A percentile compares a stretch with the other conserved stretches of the same genome.
These are phyloP conservation scores for Siphonodentalium dalli DNA, from an alignment of 2,888 invertebrate genomes.

Conservation along the genomic window DNA sequence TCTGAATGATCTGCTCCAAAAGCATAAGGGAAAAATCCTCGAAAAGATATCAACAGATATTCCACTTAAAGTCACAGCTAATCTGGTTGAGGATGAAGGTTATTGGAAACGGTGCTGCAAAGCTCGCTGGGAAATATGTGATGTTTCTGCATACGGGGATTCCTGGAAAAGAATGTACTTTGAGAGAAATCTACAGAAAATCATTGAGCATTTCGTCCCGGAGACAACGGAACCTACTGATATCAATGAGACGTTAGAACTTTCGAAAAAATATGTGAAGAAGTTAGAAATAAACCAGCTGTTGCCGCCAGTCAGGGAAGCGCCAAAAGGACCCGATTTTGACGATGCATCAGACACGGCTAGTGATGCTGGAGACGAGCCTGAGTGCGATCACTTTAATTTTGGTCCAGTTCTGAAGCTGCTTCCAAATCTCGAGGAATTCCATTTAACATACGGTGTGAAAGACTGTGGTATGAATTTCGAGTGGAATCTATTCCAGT, in stretches of 20 bases:
- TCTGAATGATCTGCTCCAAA: constrained; percentile 54
- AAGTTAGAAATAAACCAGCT: constrained; percentile 60
- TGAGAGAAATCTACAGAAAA: constrained; percentile 62
- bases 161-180: constrained; percentile 66
- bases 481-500: constrained; percentile 66
- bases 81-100: constrained; percentile 62
- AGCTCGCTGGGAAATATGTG: constrained; percentile 62
- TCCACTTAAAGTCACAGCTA: constrained; percentile 64
- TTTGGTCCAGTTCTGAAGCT: constrained; percentile 57
- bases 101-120: constrained; percentile 65
- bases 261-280: constrained; percentile 60
- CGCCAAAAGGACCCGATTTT: constrained; percentile 56
- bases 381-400: constrained; percentile 64
- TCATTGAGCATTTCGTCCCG: constrained; percentile 64
- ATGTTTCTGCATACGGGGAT: constrained; percentile 57
- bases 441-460: constrained; percentile 64
- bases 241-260: constrained; percentile 53
- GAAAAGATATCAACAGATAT: constrained; percentile 58
- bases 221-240: constrained; percentile 56
- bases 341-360: constrained; percentile 60
- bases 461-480: constrained; percentile 67
- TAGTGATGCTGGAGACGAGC: constrained; percentile 61
- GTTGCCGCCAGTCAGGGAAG: constrained; percentile 62
- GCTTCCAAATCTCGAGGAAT: constrained; percentile 59
- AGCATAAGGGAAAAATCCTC: constrained; percentile 59